Base-by-base conservation (phyloP, 2,888 invertebrate species). In the Aphidius colemani region DNA sequence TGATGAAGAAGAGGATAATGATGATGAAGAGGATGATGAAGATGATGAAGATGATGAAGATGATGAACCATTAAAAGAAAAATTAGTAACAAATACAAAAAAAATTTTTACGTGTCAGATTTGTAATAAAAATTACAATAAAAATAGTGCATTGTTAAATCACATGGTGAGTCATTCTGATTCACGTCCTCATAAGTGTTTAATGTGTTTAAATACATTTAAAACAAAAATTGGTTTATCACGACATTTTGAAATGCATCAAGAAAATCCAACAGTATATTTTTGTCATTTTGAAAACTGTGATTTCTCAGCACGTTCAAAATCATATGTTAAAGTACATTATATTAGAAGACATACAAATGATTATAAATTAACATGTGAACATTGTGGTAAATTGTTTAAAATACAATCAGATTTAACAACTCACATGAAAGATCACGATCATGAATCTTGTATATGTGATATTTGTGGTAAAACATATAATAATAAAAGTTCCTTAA, bases 351-450 rank as follows among this genome's bases (percentile, higher is more conserved):
- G 74, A 41, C 80, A 80, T 68, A 79, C 79, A 0, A 74, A 72
- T 9, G 78, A 78, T 11, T 80, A 78, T 72, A 84, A 85, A 56
- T 88, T 86, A 67, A 85, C 85, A 0, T 87, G 87, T 71, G 83
- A 82, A 13, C 84, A 78, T 53, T 87, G 87, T 69, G 85, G 84
- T 1, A 87, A 86, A 71, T 78, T 83, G 8, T 87, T 86, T 73
- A 85, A 86, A 5, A 85, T 86, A 0, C 70, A 84, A 1, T 84
- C 84, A 1, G 86, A 86, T 82, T 86, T 72, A 81, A 68, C 79
- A 81, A 71, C 86, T 76, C 80, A 87, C 83, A 72, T 87, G 83
- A 79, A 78, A 53, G 76, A 80, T 46, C 80, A 81, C 67, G 76
- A 78, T 30, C 70, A 71, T 0, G 80, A 79, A 30, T 75, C 78